Conservation (phyloP, 1,140 invertebrate genomes). For the Steinernema khuongi region DNA sequence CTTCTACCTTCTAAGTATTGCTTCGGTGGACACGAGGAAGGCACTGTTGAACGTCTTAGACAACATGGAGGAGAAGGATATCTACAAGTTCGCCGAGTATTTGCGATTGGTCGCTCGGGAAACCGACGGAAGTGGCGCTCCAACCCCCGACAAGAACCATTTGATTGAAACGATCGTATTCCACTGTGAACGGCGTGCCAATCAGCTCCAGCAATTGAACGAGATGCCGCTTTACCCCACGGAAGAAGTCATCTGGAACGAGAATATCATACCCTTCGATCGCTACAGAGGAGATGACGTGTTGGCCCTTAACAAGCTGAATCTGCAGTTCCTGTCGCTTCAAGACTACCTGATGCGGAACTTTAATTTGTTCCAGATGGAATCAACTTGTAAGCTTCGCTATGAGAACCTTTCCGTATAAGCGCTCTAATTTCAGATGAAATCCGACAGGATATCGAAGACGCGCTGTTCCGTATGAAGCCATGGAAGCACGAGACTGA, state of each 20-base stretch:
- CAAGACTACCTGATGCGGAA: conserved; percentile 96
- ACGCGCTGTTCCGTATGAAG: conserved; percentile 82
- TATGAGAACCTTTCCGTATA: conserved; percentile 30
- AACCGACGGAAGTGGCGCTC: conserved; percentile 64
- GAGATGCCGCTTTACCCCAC: conserved; percentile 97
- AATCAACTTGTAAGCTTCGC: conserved; percentile 82
- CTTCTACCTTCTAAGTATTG: conserved; percentile 87
- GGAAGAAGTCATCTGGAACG: conserved; percentile 97
- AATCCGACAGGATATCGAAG: conserved; percentile 82
- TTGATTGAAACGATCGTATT: conserved; percentile 61
- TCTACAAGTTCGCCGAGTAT: conserved; percentile 75
- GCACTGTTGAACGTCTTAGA: conserved; percentile 63
- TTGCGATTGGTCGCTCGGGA: conserved; percentile 75
- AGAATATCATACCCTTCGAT: conserved; percentile 93
- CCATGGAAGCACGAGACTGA: conserved; percentile 73
- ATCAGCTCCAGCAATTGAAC: conserved; percentile 88
- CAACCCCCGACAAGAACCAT: conserved; percentile 21
- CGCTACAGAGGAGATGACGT: conserved; percentile 83
- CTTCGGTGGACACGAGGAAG: conserved; percentile 81
- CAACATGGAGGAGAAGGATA: conserved; percentile 69
- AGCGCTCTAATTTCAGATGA: conserved; percentile 36
- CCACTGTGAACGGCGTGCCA: conserved; percentile 78
- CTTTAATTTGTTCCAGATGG: conserved; percentile 92
- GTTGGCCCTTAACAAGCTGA: conserved; percentile 89
- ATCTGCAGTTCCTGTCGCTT: conserved; percentile 93